These are phyloP conservation scores for Brachypteracias leptosomus DNA, from an alignment of 2,113 vertebrate genomes.

Conservation along the genomic window DNA sequence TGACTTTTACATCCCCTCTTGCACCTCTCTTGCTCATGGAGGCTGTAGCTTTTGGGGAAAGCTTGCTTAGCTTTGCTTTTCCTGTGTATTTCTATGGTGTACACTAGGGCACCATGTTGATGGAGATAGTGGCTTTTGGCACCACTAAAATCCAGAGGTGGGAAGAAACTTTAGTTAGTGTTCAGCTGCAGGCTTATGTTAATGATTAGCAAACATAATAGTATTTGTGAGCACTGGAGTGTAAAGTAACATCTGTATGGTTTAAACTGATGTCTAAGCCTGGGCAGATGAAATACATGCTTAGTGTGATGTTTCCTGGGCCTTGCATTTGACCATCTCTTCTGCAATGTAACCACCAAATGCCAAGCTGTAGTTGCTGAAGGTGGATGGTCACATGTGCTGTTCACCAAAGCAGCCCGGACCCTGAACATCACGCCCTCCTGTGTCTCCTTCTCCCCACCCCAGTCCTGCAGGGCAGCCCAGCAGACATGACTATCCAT, in stretches of 20 bases:
- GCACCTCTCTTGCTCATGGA: not conserved
- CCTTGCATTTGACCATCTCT: not conserved
- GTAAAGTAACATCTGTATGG: not conserved
- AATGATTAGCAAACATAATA: not conserved
- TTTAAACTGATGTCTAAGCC: not conserved
- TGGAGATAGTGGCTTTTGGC: not conserved
- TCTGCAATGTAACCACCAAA: not conserved
- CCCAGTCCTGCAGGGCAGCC: not conserved
- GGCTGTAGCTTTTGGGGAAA: not conserved
- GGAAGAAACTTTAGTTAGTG: not conserved
- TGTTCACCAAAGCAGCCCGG: not conserved
- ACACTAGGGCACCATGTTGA: not conserved
- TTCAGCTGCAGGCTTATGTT: not conserved
- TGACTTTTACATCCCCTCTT: not conserved
- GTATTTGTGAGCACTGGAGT: not conserved
- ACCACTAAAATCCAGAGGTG: not conserved
- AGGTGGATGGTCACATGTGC: accelerated
- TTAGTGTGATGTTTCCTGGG: not conserved
- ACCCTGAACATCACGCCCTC: not conserved
- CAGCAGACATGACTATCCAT: not conserved
- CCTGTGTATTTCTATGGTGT: not conserved
- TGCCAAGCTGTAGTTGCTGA: not conserved
- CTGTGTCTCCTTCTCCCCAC: not conserved
- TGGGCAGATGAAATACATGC: not conserved
- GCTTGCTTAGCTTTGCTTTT: not conserved